Percentiles rank a stretch among this genome's conserved stretches.
These are phyloP conservation scores for Listronotus bonariensis DNA, from an alignment of 1,140 invertebrate genomes.

Conservation along the genomic window DNA sequence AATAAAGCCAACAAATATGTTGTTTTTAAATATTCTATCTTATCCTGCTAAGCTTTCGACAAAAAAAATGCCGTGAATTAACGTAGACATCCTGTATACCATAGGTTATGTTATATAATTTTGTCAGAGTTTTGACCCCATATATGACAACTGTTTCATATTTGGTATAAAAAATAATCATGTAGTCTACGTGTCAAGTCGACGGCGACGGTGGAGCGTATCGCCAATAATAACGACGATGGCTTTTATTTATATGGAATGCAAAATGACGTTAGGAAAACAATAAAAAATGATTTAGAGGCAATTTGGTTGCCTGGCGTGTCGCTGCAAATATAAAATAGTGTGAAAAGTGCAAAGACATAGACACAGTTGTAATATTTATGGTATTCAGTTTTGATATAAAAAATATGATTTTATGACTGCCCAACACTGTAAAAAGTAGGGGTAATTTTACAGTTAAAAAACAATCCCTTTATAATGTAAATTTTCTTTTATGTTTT, in stretches of 20 bases:
- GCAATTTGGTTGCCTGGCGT: conserved; percentile 16
- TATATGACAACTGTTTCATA: conserved; percentile 16
- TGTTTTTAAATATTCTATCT: no score
- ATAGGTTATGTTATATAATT: conserved; percentile 1
- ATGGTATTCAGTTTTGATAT: no score
- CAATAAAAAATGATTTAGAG: conserved; percentile 30
- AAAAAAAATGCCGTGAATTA: no score
- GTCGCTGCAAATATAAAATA: conserved; percentile 21
- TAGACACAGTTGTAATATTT: conserved; percentile 5
- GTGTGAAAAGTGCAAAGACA: conserved; percentile 17
- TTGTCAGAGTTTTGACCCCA: conserved; percentile 5
- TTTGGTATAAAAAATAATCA: conserved; percentile 1
- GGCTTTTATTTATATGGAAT: conserved; percentile 17
- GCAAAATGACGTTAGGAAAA: conserved; percentile 23
- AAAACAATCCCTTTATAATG: no score
- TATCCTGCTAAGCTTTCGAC: no score
- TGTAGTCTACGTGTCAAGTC: background rate
- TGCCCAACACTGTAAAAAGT: no score
- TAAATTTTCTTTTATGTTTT: no score
- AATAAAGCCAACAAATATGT: no score
- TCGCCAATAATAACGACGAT: conserved; percentile 12
- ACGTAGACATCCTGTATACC: no score
- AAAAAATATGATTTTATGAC: no score
- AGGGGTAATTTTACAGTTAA: no score
- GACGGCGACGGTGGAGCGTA: background rate